Percentiles rank a stretch among this genome's conserved stretches.
Conservation (phyloP, 2,113 vertebrate species). For the Clarias gariepinus region DNA sequence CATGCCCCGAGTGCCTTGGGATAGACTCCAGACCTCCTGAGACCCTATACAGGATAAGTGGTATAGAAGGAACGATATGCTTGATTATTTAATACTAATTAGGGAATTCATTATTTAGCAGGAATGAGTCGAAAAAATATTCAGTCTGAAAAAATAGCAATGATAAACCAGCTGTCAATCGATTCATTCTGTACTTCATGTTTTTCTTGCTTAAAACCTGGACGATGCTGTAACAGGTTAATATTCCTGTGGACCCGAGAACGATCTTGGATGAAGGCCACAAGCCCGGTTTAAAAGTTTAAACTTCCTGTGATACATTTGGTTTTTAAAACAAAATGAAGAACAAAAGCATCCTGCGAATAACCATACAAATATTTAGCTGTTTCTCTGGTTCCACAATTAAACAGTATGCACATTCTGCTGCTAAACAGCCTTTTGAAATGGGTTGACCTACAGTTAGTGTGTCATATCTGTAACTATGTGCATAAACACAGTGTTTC, state of each 20-base stretch:
- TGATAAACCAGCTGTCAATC: conserved; percentile 1
- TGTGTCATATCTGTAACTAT: conserved; percentile 20
- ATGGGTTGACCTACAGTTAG: neutral
- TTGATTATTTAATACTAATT: neutral
- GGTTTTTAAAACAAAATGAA: neutral
- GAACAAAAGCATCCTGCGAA: neutral
- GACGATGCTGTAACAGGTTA: neutral
- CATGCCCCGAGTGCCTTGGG: too few relatives aligned
- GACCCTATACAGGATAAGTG: too few relatives aligned
- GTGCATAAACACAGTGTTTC: conserved; percentile 1
- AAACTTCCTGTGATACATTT: conserved; percentile 11
- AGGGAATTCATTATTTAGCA: neutral
- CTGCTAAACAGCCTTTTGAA: conserved; percentile 32
- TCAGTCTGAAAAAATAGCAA: neutral
- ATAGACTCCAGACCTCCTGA: too few relatives aligned
- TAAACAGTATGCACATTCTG: conserved; percentile 13
- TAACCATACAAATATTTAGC: conserved; percentile 20
- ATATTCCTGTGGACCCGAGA: conserved; percentile 20
- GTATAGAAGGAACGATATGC: neutral
- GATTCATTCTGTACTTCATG: neutral
- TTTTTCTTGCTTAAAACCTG: neutral
- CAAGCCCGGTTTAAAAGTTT: neutral
- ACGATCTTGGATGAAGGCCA: neutral
- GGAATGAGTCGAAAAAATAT: neutral
- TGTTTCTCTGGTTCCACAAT: conserved; percentile 32